Evolutionary conservation across 1,140 invertebrate species (phyloP), one percentile per base, ranked within the genome.

Genomic region (Leucophenga varia): DNA sequence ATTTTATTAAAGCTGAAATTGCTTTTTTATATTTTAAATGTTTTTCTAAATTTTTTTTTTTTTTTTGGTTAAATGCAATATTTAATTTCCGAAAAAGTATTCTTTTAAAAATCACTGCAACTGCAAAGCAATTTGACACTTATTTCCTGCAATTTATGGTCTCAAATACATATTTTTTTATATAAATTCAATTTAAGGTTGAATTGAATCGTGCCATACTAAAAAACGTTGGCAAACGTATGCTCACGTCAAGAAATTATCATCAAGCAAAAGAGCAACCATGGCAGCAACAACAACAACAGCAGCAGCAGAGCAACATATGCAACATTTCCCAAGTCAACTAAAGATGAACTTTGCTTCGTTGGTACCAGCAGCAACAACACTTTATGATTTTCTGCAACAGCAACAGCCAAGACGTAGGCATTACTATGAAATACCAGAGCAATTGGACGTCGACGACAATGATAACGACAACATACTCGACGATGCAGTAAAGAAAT

Each of bases 161-260:
- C 48, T 19, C 40, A 44, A 22, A 13, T 43, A 22, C 25, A 44
- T 25, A 52, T 47, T 54, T 59, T 30, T 49, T 52, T 56, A 54
- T 45, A 61, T 61, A 50, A 46, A 25, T 65, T 61, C 20, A 32
- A 45, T 55, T 54, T 51, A 53, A 74, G 71, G 80, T 80, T 10
- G 79, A 80, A 50, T 76, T 76, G 55, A 82, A 82, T 69, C 67
- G 80, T 17, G 76, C 79, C 44, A 81, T 81, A 71, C 59, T 82
- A 52, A 79, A 82, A 57, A 81, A 81, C 50, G 79, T 82, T 40
- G 80, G 80, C 56, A 82, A 82, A 68, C 80, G 80, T 39, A 76
- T 78, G 42, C 43, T 53, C n/a, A n/a, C n/a, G n/a, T n/a, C n/a
- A n/a, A n/a, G n/a, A n/a, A n/a, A n/a, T n/a, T n/a, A n/a, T n/a